Percentiles rank a stretch among this genome's conserved stretches.
phyloP scores from a whole-genome alignment of 2,113 vertebrate genomes.

The Oryzias javanicus region DNA sequence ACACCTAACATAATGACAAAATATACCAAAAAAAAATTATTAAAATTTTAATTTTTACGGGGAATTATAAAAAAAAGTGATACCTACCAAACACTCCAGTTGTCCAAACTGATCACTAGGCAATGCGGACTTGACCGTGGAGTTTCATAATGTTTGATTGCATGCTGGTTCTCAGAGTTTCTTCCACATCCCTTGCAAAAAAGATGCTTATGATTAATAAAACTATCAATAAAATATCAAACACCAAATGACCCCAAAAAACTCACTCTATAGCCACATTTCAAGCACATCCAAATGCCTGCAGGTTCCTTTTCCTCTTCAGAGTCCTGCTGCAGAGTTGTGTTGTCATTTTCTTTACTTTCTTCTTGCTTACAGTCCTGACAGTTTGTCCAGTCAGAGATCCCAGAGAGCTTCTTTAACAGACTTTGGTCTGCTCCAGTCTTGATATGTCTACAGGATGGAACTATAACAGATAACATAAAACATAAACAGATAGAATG shows the following conservation, averaged over 20 bases:
- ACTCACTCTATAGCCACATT: constrained; percentile 92
- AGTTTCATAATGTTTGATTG: constrained; percentile 86
- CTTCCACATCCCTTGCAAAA: constrained; percentile 88
- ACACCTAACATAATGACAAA: constrained; percentile 80
- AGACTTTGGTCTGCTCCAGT: constrained; percentile 86
- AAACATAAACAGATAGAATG: too few species aligned
- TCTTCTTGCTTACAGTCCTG: constrained; percentile 82
- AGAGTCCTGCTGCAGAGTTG: constrained; percentile 45
- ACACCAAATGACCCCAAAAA: background rate
- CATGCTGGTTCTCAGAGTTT: constrained; percentile 84
- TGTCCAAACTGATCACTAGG: constrained; percentile 88
- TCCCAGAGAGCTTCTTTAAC: constrained; percentile 81
- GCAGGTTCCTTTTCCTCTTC: constrained; percentile 73
- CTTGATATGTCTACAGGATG: constrained; percentile 84
- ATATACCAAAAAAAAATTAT: background rate
- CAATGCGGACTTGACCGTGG: constrained; percentile 90
- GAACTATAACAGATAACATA: constrained; percentile 64
- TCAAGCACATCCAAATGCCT: constrained; percentile 90
- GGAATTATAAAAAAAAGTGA: constrained; percentile 3
- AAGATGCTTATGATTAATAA: background rate
- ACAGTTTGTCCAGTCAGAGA: constrained; percentile 81
- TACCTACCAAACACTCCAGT: constrained; percentile 90
- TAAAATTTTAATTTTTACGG: background rate
- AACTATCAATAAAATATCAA: background rate
- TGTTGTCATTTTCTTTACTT: constrained; percentile 64